Conservation (phyloP, 2,797 vertebrate genomes). For the Apodemus agrarius region DNA sequence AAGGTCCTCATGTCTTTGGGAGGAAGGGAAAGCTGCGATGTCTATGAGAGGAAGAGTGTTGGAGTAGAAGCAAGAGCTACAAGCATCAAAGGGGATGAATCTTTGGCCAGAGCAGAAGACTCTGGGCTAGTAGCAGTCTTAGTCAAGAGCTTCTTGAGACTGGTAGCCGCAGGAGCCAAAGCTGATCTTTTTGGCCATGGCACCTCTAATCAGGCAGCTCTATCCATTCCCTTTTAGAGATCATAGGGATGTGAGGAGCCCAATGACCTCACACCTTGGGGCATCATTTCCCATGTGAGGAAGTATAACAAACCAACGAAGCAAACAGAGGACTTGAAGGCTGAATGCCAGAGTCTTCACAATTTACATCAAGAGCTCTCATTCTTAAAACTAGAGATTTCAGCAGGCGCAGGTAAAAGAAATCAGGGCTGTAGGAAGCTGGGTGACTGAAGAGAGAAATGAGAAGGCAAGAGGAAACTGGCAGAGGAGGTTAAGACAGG, state of each 20-base stretch:
- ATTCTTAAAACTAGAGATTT: neutral
- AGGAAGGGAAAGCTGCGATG: neutral
- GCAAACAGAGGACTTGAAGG: neutral
- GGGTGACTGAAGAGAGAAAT: neutral
- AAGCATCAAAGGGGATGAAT: constrained; percentile 8
- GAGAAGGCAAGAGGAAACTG: neutral
- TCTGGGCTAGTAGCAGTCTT: neutral
- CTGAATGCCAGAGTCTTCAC: neutral
- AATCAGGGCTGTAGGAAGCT: neutral
- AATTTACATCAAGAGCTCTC: constrained; percentile 21
- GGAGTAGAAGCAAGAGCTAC: neutral
- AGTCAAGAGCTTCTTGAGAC: neutral
- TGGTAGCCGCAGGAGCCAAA: neutral
- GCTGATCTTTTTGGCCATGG: neutral
- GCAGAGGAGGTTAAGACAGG: neutral
- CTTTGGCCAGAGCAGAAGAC: constrained; percentile 67
- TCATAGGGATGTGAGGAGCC: neutral
- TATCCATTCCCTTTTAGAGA: neutral
- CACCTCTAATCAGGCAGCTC: neutral
- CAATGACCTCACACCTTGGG: neutral
- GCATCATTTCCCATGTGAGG: neutral
- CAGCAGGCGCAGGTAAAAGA: neutral
- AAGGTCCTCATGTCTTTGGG: constrained; percentile 18
- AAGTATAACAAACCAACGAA: neutral
- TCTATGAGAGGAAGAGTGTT: neutral